A percentile compares a stretch with the other conserved stretches of the same genome.
phyloP scores from a whole-genome alignment of 2,113 vertebrate species.

The Gobio gobio region DNA sequence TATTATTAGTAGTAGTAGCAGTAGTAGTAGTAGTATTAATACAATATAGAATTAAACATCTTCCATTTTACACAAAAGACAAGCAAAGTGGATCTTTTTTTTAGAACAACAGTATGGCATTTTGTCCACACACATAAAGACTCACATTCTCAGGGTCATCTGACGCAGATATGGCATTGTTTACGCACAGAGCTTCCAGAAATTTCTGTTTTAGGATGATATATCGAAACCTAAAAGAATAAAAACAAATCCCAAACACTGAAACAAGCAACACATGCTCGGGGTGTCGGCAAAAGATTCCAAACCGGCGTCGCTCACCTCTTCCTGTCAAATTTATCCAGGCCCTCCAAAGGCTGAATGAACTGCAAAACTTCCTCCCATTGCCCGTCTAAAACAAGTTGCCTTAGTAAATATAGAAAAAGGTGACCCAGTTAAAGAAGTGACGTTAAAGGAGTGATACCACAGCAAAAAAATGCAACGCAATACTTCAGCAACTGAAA shows the following conservation, averaged over 20 bases:
- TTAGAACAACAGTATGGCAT: neutral
- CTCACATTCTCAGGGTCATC: slow-evolving; percentile 95
- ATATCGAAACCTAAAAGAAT: slow-evolving; percentile 87
- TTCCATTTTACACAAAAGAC: neutral
- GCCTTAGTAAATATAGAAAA: slow-evolving; percentile 72
- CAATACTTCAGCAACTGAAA: neutral
- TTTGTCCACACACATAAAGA: slow-evolving; percentile 19
- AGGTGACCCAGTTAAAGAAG: too few relatives aligned
- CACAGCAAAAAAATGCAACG: neutral
- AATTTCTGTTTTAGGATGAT: slow-evolving; percentile 97
- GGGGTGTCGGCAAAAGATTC: neutral
- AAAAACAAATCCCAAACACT: neutral
- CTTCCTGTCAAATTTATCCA: slow-evolving; percentile 98
- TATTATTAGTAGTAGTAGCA: too few relatives aligned
- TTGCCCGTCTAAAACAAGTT: slow-evolving; percentile 94
- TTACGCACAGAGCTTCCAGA: slow-evolving; percentile 96
- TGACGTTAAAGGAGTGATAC: neutral
- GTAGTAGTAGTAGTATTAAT: too few relatives aligned
- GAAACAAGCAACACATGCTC: neutral
- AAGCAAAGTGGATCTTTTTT: neutral
- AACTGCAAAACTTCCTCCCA: slow-evolving; percentile 99
- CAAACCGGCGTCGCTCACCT: slow-evolving; percentile 74
- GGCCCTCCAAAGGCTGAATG: slow-evolving; percentile 95
- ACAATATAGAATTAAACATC: neutral
- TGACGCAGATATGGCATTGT: slow-evolving; percentile 94